Evolutionary conservation across 2,113 vertebrate species (phyloP).

Genomic region (Tachycineta bicolor): DNA sequence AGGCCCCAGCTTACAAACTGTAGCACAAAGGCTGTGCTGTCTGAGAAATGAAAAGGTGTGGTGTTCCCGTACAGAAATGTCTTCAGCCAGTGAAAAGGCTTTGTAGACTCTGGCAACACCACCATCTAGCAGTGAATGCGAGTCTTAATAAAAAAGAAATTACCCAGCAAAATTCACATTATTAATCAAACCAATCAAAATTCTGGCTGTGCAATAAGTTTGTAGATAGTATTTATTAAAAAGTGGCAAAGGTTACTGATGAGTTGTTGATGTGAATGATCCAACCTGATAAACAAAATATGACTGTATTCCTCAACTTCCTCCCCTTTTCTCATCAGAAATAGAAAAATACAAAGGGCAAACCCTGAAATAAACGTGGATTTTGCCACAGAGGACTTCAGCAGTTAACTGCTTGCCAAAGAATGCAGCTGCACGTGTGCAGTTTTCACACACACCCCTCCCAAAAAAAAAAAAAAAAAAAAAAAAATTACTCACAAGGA

Average conservation of each 20-base stretch:
- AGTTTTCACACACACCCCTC: neutral
- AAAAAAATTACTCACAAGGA: neutral
- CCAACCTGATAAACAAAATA: neutral
- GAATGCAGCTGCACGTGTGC: neutral
- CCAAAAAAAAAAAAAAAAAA: neutral
- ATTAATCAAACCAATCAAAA: neutral
- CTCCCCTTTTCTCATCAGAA: neutral
- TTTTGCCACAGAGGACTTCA: neutral
- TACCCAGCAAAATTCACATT: neutral
- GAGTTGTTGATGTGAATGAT: neutral
- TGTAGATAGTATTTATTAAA: neutral
- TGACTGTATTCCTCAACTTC: neutral
- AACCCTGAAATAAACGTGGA: neutral
- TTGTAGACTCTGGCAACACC: neutral
- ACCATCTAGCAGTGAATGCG: rapidly evolving
- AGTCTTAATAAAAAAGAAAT: neutral
- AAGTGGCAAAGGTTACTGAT: neutral
- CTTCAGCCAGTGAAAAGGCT: neutral
- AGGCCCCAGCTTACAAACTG: neutral
- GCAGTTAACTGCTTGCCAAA: neutral
- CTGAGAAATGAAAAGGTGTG: neutral
- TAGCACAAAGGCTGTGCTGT: neutral
- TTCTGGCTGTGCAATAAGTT: neutral
- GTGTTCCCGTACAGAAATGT: neutral
- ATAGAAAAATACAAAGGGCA: neutral